Conservation (phyloP, 1,140 invertebrate genomes). For the Calephelis nemesis region DNA sequence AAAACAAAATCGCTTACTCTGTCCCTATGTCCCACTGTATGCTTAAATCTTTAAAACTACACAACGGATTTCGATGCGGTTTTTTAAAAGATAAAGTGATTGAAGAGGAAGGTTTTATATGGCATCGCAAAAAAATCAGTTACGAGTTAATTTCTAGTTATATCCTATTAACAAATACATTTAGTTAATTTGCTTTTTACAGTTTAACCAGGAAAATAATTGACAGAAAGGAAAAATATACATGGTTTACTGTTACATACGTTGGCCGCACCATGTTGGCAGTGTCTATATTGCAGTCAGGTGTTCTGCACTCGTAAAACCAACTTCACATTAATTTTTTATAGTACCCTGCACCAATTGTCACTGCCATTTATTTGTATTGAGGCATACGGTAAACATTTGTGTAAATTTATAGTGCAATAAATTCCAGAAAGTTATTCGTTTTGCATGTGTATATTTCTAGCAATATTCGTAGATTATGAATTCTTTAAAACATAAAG, state of each 20-base stretch:
- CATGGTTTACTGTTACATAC: conserved; percentile 4
- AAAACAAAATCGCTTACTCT: too few relatives aligned
- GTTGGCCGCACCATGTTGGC: conserved; percentile 22
- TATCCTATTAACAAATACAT: too few relatives aligned
- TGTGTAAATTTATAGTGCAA: conserved; percentile 35
- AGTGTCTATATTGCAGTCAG: conserved; percentile 47
- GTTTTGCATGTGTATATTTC: background rate
- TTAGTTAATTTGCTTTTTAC: background rate
- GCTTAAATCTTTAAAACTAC: too few relatives aligned
- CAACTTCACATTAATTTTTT: conserved; percentile 69
- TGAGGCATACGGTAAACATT: conserved; percentile 43
- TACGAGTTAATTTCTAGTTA: too few relatives aligned
- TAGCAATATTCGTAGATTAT: background rate
- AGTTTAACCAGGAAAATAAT: background rate
- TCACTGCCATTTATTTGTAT: conserved; percentile 48
- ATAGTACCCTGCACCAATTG: conserved; percentile 59
- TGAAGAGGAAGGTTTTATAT: too few relatives aligned
- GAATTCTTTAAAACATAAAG: too few relatives aligned
- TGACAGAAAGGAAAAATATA: background rate
- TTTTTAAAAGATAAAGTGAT: too few relatives aligned
- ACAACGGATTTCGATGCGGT: too few relatives aligned
- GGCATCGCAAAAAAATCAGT: too few relatives aligned
- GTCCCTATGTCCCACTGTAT: too few relatives aligned
- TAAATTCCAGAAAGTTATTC: background rate
- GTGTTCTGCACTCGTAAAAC: conserved; percentile 65